Conservation (phyloP, 2,888 invertebrate genomes). For the Bombylius discolor region DNA sequence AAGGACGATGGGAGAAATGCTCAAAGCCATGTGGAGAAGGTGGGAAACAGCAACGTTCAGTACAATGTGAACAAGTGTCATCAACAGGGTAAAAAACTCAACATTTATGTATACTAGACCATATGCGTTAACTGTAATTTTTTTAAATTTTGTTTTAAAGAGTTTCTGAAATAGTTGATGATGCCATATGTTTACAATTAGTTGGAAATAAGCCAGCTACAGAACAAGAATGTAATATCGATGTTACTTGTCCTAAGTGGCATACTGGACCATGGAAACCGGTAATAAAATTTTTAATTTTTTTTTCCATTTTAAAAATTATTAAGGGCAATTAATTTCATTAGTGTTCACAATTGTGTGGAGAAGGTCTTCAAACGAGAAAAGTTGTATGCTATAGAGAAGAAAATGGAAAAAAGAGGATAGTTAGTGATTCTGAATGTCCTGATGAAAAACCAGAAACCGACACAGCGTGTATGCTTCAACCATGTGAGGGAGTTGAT, state of each 20-base stretch:
- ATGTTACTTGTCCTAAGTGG: constrained; percentile 69
- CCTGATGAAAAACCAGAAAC: constrained; percentile 54
- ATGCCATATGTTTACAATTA: constrained; percentile 55
- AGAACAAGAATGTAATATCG: constrained; percentile 60
- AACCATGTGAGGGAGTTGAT: constrained; percentile 83
- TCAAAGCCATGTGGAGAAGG: constrained; percentile 68
- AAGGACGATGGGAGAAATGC: constrained; percentile 68
- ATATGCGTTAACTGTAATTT: not conserved
- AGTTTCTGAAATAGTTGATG: constrained; percentile 55
- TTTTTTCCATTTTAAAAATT: constrained; percentile 1
- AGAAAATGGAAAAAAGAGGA: constrained; percentile 47
- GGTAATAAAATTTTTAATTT: constrained; percentile 37
- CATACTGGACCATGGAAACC: constrained; percentile 82
- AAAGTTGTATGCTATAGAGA: constrained; percentile 67
- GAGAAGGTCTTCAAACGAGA: constrained; percentile 70
- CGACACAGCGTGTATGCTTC: constrained; percentile 56
- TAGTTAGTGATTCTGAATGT: constrained; percentile 53
- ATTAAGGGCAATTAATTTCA: not conserved
- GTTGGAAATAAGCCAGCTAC: constrained; percentile 56
- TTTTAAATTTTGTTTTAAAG: constrained; percentile 24
- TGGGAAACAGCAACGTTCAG: constrained; percentile 53
- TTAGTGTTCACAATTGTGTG: constrained; percentile 83
- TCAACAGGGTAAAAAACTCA: constrained; percentile 47
- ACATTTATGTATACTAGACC: not conserved
- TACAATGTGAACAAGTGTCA: constrained; percentile 70